These are phyloP conservation scores for Fundulus diaphanus DNA, from an alignment of 2,797 vertebrate species.

Conservation along the genomic window DNA sequence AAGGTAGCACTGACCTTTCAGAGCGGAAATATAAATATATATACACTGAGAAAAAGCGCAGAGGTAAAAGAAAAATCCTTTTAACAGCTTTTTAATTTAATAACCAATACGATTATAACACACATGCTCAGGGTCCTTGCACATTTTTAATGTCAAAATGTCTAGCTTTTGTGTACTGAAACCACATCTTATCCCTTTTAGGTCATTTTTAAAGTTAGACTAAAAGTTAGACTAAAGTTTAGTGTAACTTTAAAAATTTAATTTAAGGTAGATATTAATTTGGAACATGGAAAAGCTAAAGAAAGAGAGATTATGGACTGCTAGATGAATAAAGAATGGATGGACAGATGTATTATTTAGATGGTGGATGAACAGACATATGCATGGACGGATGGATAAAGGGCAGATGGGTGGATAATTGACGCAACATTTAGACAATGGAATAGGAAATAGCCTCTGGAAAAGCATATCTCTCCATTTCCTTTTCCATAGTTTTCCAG, in stretches of 20 bases:
- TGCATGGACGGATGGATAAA: background rate
- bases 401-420: background rate
- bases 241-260: background rate
- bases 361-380: background rate
- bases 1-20: background rate
- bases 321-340: background rate
- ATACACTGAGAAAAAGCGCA: background rate
- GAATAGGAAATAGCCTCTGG: background rate
- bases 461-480: background rate
- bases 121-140: background rate
- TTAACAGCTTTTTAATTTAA: background rate
- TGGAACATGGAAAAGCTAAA: no score
- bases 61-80: background rate
- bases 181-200: no score
- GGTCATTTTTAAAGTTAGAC: no score
- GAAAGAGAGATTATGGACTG: no score
- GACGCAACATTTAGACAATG: background rate
- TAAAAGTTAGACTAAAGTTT: background rate
- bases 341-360: background rate
- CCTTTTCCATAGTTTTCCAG: background rate
- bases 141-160: background rate
- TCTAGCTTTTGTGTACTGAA: background rate
- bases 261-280: background rate
- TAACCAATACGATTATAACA: constrained; percentile 5
- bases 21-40: background rate